phyloP scores from a whole-genome alignment of 2,888 invertebrate genomes.

The Ormyrus pomaceus region DNA sequence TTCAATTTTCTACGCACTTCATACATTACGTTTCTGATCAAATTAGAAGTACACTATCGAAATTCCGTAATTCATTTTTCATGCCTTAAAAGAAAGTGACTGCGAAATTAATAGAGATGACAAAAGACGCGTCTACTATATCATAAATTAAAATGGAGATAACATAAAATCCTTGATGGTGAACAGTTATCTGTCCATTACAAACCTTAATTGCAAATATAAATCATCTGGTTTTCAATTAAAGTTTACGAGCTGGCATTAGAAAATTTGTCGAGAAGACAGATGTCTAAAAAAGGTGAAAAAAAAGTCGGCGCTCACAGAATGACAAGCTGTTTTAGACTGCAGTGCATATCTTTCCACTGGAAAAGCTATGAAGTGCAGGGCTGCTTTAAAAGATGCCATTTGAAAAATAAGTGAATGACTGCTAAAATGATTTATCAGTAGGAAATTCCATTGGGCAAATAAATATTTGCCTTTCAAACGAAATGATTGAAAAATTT shows the following conservation, averaged over 20 bases:
- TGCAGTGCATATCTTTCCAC: not conserved
- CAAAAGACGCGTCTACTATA: constrained; percentile 14
- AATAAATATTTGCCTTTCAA: too few species aligned
- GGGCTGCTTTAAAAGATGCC: not conserved
- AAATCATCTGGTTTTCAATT: constrained; percentile 49
- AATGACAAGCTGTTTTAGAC: constrained; percentile 13
- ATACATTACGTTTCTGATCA: too few species aligned
- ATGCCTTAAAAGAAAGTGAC: not conserved
- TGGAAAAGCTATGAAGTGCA: not conserved
- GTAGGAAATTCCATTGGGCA: not conserved
- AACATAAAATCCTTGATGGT: constrained; percentile 20
- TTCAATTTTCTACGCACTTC: too few species aligned
- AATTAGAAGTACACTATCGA: too few species aligned
- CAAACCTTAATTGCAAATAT: constrained; percentile 27
- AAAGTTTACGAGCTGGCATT: constrained; percentile 28
- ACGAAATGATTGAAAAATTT: too few species aligned
- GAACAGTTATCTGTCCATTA: constrained; percentile 41
- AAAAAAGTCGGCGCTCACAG: not conserved
- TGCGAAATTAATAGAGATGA: constrained; percentile 24
- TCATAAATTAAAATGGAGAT: constrained; percentile 33
- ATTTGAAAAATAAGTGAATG: not conserved
- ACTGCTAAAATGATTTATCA: not conserved
- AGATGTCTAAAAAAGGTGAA: not conserved
- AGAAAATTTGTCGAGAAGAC: constrained; percentile 27
- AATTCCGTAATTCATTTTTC: too few species aligned